phyloP scores from a whole-genome alignment of 1,140 invertebrate genomes.

The Saccostrea cuccullata region DNA sequence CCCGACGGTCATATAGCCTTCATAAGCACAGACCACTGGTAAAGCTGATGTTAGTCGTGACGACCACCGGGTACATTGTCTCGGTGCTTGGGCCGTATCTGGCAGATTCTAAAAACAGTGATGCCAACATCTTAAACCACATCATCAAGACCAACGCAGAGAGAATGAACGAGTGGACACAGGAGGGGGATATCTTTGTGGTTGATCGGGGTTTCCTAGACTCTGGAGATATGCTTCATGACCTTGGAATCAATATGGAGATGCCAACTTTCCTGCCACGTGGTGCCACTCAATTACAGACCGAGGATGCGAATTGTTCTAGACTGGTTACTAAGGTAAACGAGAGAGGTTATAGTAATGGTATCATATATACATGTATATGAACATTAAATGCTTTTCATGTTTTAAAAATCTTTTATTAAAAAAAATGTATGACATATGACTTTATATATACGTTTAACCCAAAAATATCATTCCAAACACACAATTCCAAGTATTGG shows the following conservation, averaged over 20 bases:
- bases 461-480: no score
- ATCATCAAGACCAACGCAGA: slow-evolving; percentile 37
- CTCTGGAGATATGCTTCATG: slow-evolving; percentile 9
- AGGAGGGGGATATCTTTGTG: slow-evolving; percentile 43
- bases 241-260: slow-evolving; percentile 38
- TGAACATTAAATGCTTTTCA: background rate
- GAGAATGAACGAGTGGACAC: slow-evolving; percentile 38
- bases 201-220: slow-evolving; percentile 50
- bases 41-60: slow-evolving; percentile 33
- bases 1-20: slow-evolving; percentile 5
- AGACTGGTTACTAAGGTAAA: slow-evolving; percentile 44
- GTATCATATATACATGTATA: background rate
- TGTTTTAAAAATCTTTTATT: background rate
- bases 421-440: background rate
- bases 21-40: slow-evolving; percentile 16
- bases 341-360: background rate
- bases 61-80: slow-evolving; percentile 40
- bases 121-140: slow-evolving; percentile 28
- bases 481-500: no score
- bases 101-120: slow-evolving; percentile 31
- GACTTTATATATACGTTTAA: background rate
- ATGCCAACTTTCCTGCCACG: slow-evolving; percentile 41
- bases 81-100: slow-evolving; percentile 37
- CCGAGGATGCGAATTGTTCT: slow-evolving; percentile 36
- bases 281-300: slow-evolving; percentile 7